Evolutionary conservation across 2,113 vertebrate genomes (phyloP).

Genomic region (Myocastor coypus): DNA sequence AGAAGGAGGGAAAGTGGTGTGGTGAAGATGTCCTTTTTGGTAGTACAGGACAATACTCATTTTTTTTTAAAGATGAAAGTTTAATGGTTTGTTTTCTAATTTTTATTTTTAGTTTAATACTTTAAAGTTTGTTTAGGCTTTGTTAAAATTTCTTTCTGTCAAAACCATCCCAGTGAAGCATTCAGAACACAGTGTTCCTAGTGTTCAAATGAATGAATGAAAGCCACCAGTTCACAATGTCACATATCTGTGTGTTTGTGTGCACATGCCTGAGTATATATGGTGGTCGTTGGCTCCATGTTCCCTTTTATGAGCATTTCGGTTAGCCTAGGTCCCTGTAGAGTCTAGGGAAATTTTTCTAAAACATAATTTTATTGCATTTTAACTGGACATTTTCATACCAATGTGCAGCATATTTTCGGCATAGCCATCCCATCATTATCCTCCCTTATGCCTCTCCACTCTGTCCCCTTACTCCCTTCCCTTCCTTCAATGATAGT

Average conservation of each 20-base stretch:
- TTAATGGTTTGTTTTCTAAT: slow-evolving; percentile 50
- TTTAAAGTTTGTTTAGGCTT: slow-evolving; percentile 52
- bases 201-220: slow-evolving; percentile 56
- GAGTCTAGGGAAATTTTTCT: not conserved
- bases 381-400: not conserved
- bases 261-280: not conserved
- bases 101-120: slow-evolving; percentile 29
- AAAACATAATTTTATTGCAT: not conserved
- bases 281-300: not conserved
- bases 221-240: slow-evolving; percentile 40
- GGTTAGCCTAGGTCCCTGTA: not conserved
- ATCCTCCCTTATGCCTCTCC: not conserved
- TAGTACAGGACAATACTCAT: slow-evolving; percentile 18
- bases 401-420: not conserved
- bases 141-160: slow-evolving; percentile 53
- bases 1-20: slow-evolving; percentile 15
- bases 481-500: not conserved
- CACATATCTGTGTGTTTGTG: not conserved
- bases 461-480: not conserved
- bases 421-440: not conserved
- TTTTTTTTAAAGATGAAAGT: slow-evolving; percentile 54
- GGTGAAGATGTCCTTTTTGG: slow-evolving; percentile 29
- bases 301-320: slow-evolving; percentile 37
- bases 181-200: slow-evolving; percentile 65
- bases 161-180: slow-evolving; percentile 55